A percentile compares a stretch with the other conserved stretches of the same genome.
Conservation (phyloP, 2,888 invertebrate species). For the Xanthorhoe designata region DNA sequence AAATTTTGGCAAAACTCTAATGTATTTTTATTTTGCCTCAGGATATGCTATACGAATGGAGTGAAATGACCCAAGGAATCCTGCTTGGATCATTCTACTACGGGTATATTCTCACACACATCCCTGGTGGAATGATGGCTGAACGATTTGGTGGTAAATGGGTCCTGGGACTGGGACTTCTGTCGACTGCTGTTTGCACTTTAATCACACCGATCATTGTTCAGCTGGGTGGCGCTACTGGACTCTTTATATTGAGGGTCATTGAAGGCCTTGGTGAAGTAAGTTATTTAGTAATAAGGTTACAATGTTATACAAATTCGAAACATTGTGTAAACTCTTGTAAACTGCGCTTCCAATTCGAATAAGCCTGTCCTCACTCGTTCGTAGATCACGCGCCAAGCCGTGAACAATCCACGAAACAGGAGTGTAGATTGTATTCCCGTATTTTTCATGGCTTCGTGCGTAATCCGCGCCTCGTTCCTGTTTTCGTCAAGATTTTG, state of each 20-base stretch:
- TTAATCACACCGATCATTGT: conserved; percentile 91
- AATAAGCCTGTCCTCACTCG: too few species aligned
- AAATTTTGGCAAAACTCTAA: too few species aligned
- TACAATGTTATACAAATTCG: neutral
- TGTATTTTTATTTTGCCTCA: conserved; percentile 44
- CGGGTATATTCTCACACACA: conserved; percentile 93
- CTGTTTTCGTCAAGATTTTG: too few species aligned
- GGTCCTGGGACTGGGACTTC: conserved; percentile 91
- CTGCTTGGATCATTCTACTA: conserved; percentile 93
- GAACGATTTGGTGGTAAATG: conserved; percentile 94
- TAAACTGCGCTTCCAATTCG: too few species aligned
- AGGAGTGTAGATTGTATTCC: too few species aligned
- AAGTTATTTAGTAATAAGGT: conserved; percentile 42
- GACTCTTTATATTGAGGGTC: conserved; percentile 84
- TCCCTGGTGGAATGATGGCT: conserved; percentile 93
- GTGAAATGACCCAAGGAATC: conserved; percentile 89
- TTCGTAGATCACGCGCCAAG: too few species aligned
- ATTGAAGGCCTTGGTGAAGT: conserved; percentile 88
- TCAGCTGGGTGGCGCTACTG: conserved; percentile 80
- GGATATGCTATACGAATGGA: conserved; percentile 86
- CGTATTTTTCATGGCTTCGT: too few species aligned
- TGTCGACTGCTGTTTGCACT: conserved; percentile 93
- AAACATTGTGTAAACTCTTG: neutral
- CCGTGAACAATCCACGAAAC: too few species aligned
- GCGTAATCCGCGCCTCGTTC: too few species aligned